These are phyloP conservation scores for Diachrysia chrysitis DNA, from an alignment of 2,888 invertebrate genomes.

Conservation along the genomic window DNA sequence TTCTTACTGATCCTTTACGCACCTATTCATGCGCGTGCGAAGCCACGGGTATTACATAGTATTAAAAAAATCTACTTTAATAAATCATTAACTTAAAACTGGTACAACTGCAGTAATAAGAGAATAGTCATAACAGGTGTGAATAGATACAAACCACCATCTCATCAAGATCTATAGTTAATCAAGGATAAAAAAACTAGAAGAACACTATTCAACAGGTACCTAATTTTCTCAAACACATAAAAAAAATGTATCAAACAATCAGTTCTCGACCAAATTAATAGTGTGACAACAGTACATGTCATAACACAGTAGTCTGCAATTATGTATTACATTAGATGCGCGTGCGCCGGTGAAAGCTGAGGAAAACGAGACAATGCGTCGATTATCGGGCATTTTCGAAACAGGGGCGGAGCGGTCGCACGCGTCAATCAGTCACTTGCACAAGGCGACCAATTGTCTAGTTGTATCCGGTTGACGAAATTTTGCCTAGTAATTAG, in stretches of 20 bases:
- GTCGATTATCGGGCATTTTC: slow-evolving; percentile 69
- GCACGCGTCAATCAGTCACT: slow-evolving; percentile 41
- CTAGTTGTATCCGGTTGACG: slow-evolving; percentile 18
- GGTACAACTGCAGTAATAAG: too few species aligned
- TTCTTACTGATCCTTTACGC: too few species aligned
- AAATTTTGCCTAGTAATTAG: slow-evolving; percentile 29
- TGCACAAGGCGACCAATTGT: slow-evolving; percentile 48
- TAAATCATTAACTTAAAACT: too few species aligned
- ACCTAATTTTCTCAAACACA: slow-evolving; percentile 32
- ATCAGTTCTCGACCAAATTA: slow-evolving; percentile 46
- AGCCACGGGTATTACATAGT: too few species aligned
- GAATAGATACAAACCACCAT: too few species aligned
- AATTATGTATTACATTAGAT: slow-evolving; percentile 74
- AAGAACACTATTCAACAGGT: background rate
- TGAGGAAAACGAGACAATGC: slow-evolving; percentile 72
- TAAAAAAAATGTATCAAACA: slow-evolving; percentile 35
- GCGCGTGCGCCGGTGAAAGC: slow-evolving; percentile 67
- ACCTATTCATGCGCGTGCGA: too few species aligned
- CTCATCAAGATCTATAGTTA: too few species aligned
- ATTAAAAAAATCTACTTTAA: too few species aligned
- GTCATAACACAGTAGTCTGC: slow-evolving; percentile 60
- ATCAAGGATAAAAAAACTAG: too few species aligned
- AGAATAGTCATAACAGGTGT: too few species aligned
- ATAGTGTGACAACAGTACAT: slow-evolving; percentile 62
- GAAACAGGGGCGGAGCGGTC: slow-evolving; percentile 62